phyloP scores from a whole-genome alignment of 1,140 invertebrate species.

The Batillaria attramentaria region DNA sequence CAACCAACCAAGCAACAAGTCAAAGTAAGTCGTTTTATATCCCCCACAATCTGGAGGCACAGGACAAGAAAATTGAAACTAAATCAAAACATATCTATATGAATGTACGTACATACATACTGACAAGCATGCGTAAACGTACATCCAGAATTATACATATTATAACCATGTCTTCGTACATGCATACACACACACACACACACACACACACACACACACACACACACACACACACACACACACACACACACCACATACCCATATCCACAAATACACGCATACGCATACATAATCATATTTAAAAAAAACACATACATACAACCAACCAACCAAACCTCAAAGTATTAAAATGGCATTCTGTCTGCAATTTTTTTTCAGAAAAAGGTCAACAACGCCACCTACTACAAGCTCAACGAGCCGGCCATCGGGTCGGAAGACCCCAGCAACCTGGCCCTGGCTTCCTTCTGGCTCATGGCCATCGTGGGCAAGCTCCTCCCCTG shows the following conservation, averaged over 20 bases:
- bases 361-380: not conserved
- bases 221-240: not conserved
- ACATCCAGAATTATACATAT: no score
- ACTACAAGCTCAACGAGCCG: constrained; percentile 31
- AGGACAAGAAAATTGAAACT: no score
- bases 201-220: not conserved
- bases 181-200: not conserved
- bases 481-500: constrained; percentile 69
- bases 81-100: no score
- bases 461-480: constrained; percentile 57
- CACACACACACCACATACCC: constrained; percentile 1
- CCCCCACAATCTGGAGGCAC: no score
- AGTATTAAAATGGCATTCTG: not conserved
- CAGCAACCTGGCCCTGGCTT: constrained; percentile 22
- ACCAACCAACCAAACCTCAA: not conserved
- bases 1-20: no score
- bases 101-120: no score
- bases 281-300: constrained; percentile 4
- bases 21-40: no score
- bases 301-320: not conserved
- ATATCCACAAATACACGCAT: constrained; percentile 3
- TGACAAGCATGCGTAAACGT: no score
- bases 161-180: no score
- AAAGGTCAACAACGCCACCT: not conserved
- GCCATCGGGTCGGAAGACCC: constrained; percentile 39